phyloP scores from a whole-genome alignment of 2,888 invertebrate genomes.

The Amitus sp. region DNA sequence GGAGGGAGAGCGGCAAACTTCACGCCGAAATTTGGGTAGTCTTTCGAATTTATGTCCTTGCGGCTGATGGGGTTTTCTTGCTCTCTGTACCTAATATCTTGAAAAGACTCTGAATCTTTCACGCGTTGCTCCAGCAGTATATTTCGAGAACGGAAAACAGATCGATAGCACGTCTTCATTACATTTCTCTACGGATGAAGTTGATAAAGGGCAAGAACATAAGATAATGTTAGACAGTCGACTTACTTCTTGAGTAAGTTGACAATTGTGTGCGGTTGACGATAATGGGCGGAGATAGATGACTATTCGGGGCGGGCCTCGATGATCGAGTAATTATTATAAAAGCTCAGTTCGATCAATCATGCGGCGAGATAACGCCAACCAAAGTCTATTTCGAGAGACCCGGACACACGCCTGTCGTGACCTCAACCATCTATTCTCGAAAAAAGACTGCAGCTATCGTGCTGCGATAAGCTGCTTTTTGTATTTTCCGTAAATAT shows the following conservation, averaged over 20 bases:
- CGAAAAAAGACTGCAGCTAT: constrained; percentile 35
- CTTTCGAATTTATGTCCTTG: constrained; percentile 59
- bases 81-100: constrained; percentile 61
- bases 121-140: constrained; percentile 29
- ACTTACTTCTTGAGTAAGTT: too few species aligned
- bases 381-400: constrained; percentile 48
- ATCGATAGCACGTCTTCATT: constrained; percentile 46
- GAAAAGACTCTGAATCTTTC: constrained; percentile 51
- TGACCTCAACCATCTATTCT: constrained; percentile 40
- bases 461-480: constrained; percentile 28
- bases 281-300: too few species aligned
- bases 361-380: constrained; percentile 53
- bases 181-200: too few species aligned
- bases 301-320: too few species aligned
- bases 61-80: constrained; percentile 63
- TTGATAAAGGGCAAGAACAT: too few species aligned
- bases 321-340: constrained; percentile 61
- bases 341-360: constrained; percentile 61
- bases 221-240: too few species aligned
- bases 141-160: constrained; percentile 31
- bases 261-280: too few species aligned
- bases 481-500: constrained; percentile 34
- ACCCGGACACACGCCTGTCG: constrained; percentile 49
- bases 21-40: constrained; percentile 55
- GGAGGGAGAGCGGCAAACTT: constrained; percentile 15